These are phyloP conservation scores for Chlorodrepanis virens DNA, from an alignment of 2,113 vertebrate genomes.

Conservation along the genomic window DNA sequence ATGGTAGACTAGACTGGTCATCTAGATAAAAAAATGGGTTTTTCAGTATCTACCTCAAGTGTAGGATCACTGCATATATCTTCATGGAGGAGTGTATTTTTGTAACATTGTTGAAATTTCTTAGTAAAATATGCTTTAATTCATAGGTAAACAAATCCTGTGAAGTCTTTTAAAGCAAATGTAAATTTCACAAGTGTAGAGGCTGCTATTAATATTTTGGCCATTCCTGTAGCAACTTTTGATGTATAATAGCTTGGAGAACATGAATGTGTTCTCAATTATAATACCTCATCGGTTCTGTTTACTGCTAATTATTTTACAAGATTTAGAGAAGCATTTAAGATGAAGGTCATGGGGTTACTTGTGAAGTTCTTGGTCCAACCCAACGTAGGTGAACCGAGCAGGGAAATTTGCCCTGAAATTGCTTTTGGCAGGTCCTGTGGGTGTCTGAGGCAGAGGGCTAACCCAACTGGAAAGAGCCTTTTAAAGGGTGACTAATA, in stretches of 20 bases:
- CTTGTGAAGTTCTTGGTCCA: background rate
- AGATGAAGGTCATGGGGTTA: background rate
- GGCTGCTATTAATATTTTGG: background rate
- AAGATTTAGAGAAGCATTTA: background rate
- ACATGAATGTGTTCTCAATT: background rate
- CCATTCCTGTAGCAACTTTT: background rate
- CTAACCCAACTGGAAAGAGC: background rate
- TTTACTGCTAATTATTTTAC: background rate
- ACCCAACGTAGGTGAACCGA: background rate
- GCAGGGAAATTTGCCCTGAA: background rate
- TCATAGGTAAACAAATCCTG: background rate
- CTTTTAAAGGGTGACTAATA: background rate
- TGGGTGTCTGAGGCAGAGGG: background rate
- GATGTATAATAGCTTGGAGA: background rate
- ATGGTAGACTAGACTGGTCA: background rate
- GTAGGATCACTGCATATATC: background rate
- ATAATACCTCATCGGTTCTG: background rate
- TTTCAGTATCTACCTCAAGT: background rate
- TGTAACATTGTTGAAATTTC: background rate
- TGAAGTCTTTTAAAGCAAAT: background rate
- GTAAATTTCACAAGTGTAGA: background rate
- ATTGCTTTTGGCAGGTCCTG: background rate
- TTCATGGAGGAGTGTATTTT: background rate
- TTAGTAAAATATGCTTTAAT: background rate
- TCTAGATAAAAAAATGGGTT: rapidly evolving